Evolutionary conservation across 2,797 vertebrate species (phyloP), one percentile per base, ranked within the genome.

Genomic region (Rhinichthys osculus): DNA sequence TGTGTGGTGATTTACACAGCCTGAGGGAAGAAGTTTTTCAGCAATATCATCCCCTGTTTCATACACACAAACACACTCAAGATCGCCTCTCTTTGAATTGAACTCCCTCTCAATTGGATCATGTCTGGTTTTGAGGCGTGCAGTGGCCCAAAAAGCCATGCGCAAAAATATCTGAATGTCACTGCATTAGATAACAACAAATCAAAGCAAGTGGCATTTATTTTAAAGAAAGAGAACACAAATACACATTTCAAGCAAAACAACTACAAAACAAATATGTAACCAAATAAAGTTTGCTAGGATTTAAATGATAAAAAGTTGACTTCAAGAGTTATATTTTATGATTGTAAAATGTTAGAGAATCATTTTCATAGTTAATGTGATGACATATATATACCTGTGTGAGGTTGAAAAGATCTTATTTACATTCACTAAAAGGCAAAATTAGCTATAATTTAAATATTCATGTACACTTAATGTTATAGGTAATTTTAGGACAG

Each of bases 1-100:
- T 57, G 14, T 42, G 21, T 81, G 78, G 66, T 38, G 27, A 54
- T n/a, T 83, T 67, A 52, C 33, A 67, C 59, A 40, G 72, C 82
- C 82, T 83, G 72, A 77, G 82, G 82, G 72, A 76, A 27, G 59
- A 67, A 1, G 5, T 83, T 67, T 83, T 67, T 77, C 59, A 40
- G 59, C 72, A 67, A 74, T 77, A 67, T 77, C 30, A 83, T 54
- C 23, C 59, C 33, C 42, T 16, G 9, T 76, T 66, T 52, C 44
- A 74, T 76, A n/a, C 23, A 72, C 81, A 62, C 69, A 62, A 70
- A 52, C 72, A 50, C 77, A 42, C 40, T 66, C 21, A 23, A 50
- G 21, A 59, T 64, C 54, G 35, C 1, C 74, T 42, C 27, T 50
- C 16, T 74, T 74, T 74, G 27, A 83, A 74, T 50, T 74, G 19